A percentile compares a stretch with the other conserved stretches of the same genome.
phyloP scores from a whole-genome alignment of 2,797 vertebrate species.

The Avahi laniger region DNA sequence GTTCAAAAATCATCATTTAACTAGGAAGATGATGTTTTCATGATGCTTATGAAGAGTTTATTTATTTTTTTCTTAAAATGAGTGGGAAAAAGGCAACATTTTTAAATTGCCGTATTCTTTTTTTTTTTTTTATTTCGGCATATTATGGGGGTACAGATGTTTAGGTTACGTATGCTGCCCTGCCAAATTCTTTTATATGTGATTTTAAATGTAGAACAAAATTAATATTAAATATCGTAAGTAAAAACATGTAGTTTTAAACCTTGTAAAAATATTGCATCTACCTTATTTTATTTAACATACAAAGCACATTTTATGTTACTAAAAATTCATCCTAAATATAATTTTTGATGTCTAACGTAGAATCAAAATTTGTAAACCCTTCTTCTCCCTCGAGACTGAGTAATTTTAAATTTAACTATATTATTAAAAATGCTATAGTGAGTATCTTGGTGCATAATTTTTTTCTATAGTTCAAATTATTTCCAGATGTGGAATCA shows the following conservation, averaged over 20 bases:
- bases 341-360: neutral
- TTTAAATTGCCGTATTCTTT: neutral
- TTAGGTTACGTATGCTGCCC: too few relatives aligned
- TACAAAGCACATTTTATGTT: neutral
- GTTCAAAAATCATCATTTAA: neutral
- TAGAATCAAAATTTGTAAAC: constrained; percentile 4
- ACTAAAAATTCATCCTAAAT: neutral
- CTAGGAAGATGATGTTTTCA: neutral
- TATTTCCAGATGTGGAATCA: constrained; percentile 47
- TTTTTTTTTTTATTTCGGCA: too few relatives aligned
- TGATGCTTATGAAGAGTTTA: neutral
- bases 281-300: neutral
- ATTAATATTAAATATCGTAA: constrained; percentile 3
- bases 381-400: neutral
- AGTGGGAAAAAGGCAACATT: neutral
- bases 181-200: neutral
- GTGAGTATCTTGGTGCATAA: constrained; percentile 1
- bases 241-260: neutral
- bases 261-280: neutral
- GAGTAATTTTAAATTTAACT: constrained; percentile 25
- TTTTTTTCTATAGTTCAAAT: constrained; percentile 38
- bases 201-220: neutral
- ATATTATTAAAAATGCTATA: constrained; percentile 19
- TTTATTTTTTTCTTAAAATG: neutral
- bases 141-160: too few relatives aligned